Conservation (phyloP, 2,888 invertebrate genomes). For the Cantharis rustica region DNA sequence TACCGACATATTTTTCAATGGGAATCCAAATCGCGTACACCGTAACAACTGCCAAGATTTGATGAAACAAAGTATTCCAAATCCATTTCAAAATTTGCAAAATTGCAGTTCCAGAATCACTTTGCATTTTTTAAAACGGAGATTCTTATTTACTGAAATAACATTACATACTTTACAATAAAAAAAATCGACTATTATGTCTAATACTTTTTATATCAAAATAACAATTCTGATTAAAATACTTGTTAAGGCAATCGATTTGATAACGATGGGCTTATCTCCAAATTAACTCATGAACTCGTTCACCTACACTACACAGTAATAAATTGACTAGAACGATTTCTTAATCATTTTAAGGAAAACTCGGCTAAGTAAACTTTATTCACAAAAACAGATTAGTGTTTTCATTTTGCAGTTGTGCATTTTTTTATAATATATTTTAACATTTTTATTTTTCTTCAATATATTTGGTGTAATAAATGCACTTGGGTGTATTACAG, state of each 20-base stretch:
- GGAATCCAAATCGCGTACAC: slow-evolving; percentile 33
- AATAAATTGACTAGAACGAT: not conserved
- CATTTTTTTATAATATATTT: too few relatives aligned
- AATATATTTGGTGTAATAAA: too few relatives aligned
- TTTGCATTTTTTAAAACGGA: slow-evolving; percentile 6
- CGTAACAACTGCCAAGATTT: slow-evolving; percentile 31
- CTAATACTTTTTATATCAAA: not conserved
- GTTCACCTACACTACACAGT: not conserved
- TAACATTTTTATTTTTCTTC: too few relatives aligned
- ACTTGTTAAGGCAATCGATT: not conserved
- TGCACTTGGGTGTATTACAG: too few relatives aligned
- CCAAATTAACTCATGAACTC: not conserved
- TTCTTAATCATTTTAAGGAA: not conserved
- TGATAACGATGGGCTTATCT: not conserved
- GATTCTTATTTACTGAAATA: not conserved
- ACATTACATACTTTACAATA: not conserved
- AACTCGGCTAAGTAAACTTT: not conserved
- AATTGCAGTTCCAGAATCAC: not conserved
- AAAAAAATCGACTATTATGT: not conserved
- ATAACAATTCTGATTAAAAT: not conserved
- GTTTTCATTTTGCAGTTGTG: too few relatives aligned
- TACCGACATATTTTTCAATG: slow-evolving; percentile 20
- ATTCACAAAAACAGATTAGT: not conserved
- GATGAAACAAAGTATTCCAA: slow-evolving; percentile 35
- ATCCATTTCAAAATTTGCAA: slow-evolving; percentile 26